These are phyloP conservation scores for Globodera rostochiensis DNA, from an alignment of 1,140 invertebrate genomes.

Conservation along the genomic window DNA sequence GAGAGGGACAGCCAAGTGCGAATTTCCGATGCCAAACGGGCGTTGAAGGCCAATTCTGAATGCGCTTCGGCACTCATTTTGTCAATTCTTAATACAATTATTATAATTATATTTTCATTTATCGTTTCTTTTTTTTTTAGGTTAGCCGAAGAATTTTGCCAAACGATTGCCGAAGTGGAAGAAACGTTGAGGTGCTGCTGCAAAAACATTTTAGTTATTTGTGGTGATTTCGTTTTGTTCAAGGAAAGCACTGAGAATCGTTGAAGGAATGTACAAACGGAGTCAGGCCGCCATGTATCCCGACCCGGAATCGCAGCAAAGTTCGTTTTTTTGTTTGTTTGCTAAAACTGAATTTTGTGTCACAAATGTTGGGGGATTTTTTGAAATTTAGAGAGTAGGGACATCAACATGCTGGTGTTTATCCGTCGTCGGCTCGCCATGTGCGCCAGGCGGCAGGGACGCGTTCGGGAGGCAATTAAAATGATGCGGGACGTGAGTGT, in stretches of 20 bases:
- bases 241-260: conserved; percentile 83
- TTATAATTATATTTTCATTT: neutral
- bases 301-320: conserved; percentile 79
- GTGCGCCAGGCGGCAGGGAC: conserved; percentile 90
- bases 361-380: neutral
- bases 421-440: conserved; percentile 77
- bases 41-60: conserved; percentile 85
- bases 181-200: conserved; percentile 42
- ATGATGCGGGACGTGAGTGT: conserved; percentile 85
- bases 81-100: neutral
- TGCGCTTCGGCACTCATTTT: conserved; percentile 93
- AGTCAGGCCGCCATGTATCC: conserved; percentile 79
- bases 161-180: conserved; percentile 78
- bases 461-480: conserved; percentile 90
- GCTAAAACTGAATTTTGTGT: neutral
- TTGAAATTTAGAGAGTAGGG: conserved; percentile 70
- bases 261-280: conserved; percentile 82
- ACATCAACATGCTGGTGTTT: conserved; percentile 84
- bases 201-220: conserved; percentile 22
- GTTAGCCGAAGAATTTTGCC: conserved; percentile 91
- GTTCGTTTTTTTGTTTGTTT: conserved; percentile 68
- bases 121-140: neutral
- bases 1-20: conserved; percentile 87
- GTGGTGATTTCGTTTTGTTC: conserved; percentile 78
- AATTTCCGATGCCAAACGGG: conserved; percentile 87